phyloP scores from a whole-genome alignment of 2,113 vertebrate species.

The Protobothrops mucrosquamatus region DNA sequence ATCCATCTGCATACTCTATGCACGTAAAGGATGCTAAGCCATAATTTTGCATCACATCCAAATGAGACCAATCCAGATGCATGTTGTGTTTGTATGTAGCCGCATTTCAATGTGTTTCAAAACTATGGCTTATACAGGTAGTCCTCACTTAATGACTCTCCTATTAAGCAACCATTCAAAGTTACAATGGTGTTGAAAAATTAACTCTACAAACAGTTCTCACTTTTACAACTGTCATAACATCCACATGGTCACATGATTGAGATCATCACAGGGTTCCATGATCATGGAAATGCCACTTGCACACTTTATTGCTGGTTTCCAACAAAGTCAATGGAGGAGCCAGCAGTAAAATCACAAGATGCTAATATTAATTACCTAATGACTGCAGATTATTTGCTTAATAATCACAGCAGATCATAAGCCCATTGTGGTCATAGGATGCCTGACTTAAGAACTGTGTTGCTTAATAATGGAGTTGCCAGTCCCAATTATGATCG shows the following conservation, averaged over 20 bases:
- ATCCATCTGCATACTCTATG: neutral
- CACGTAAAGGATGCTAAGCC: neutral
- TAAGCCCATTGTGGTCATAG: neutral
- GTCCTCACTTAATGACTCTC: neutral
- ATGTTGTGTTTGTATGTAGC: neutral
- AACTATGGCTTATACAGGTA: neutral
- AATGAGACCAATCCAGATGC: neutral
- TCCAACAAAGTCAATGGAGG: neutral
- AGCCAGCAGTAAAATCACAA: neutral
- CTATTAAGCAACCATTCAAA: neutral
- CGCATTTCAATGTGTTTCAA: neutral
- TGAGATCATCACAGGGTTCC: neutral
- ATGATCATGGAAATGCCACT: neutral
- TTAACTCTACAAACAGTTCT: neutral
- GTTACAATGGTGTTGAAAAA: neutral
- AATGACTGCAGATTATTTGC: neutral
- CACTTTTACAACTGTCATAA: neutral
- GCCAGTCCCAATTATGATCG: neutral
- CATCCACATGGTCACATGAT: neutral
- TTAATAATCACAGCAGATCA: neutral
- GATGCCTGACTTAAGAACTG: neutral
- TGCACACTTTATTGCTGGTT: neutral
- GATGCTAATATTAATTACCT: neutral
- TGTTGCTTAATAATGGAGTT: neutral
- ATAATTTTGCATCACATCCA: neutral